Conservation (phyloP, 2,113 vertebrate genomes). For the Zosterops hypoxanthus region DNA sequence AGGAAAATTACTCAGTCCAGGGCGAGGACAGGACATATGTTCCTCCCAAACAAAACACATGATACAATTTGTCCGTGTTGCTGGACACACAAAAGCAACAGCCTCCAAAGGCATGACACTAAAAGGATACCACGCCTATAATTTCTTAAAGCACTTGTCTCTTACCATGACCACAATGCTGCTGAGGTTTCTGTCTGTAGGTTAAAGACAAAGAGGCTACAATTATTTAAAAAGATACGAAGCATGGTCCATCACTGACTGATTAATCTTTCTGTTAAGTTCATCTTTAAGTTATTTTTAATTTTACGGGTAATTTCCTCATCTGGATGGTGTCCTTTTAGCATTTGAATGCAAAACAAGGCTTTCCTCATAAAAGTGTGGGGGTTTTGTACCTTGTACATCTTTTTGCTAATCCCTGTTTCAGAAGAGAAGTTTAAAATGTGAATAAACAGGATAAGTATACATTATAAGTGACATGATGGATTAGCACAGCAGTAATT, state of each 20-base stretch:
- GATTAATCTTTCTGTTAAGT: background rate
- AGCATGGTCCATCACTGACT: background rate
- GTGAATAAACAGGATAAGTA: background rate
- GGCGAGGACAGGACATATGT: background rate
- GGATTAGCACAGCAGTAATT: constrained; percentile 36
- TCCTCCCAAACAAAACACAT: background rate
- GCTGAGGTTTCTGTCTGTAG: background rate
- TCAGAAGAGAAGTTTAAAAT: background rate
- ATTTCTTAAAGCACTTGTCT: background rate
- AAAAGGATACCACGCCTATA: background rate
- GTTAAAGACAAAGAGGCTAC: background rate
- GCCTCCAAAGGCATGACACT: background rate
- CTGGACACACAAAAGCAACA: background rate
- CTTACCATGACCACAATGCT: background rate
- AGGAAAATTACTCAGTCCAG: background rate
- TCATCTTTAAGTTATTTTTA: background rate
- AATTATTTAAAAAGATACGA: background rate
- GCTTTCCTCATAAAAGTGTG: background rate
- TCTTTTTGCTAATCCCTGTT: background rate
- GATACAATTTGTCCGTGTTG: background rate
- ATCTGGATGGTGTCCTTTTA: background rate
- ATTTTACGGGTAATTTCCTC: background rate
- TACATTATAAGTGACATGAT: background rate
- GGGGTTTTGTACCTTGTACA: background rate
- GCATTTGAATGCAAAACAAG: background rate